Conservation (phyloP, 2,888 invertebrate genomes). For the Hofmannophila pseudospretella region DNA sequence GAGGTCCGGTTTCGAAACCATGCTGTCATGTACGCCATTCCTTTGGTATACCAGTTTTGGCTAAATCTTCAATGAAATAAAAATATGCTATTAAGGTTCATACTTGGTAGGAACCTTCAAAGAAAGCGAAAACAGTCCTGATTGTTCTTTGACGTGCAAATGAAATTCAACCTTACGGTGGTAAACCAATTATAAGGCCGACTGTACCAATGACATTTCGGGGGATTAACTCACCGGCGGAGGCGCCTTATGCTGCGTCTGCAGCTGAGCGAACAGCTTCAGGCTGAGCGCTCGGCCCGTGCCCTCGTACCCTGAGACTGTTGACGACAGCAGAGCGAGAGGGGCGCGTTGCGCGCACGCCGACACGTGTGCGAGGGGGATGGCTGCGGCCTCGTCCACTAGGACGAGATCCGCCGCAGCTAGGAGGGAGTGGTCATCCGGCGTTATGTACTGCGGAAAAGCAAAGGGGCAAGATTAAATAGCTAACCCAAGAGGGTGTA, state of each 20-base stretch:
- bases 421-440: slow-evolving; percentile 91
- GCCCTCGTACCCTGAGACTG: slow-evolving; percentile 98
- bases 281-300: slow-evolving; percentile 97
- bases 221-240: slow-evolving; percentile 74
- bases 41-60: too few relatives aligned
- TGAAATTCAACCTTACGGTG: too few relatives aligned
- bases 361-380: slow-evolving; percentile 95
- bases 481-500: too few relatives aligned
- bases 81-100: too few relatives aligned
- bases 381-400: slow-evolving; percentile 99
- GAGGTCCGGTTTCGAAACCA: too few relatives aligned
- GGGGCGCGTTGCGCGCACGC: slow-evolving; percentile 92
- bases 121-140: too few relatives aligned
- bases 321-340: slow-evolving; percentile 96
- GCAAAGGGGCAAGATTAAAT: neutral
- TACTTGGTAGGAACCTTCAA: too few relatives aligned
- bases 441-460: slow-evolving; percentile 90
- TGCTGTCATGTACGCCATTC: too few relatives aligned
- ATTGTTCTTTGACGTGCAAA: too few relatives aligned
- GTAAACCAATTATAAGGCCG: too few relatives aligned
- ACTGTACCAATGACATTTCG: too few relatives aligned
- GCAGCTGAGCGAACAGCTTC: slow-evolving; percentile 94
- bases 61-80: too few relatives aligned
- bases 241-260: slow-evolving; percentile 78
- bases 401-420: slow-evolving; percentile 96